Base-by-base conservation (phyloP, 2,888 invertebrate species). In the Brachynemurus nebulosus region DNA sequence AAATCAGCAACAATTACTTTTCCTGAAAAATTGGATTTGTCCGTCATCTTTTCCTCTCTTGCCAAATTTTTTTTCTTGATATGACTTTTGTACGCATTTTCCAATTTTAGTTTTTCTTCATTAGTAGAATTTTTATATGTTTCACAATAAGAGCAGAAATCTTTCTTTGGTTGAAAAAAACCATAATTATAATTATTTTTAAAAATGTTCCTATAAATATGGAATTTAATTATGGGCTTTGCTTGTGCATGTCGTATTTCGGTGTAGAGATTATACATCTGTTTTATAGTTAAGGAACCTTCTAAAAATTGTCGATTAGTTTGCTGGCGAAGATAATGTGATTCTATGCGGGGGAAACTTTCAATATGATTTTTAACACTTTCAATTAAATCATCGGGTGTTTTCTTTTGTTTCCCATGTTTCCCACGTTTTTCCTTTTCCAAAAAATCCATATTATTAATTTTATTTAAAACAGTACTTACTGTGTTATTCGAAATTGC, bases 1-100 rank as follows among this genome's bases (percentile, higher is more conserved):
- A 36, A 12, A 19, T 19, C 44, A 37, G 11, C 16, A 36, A 20
- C 21, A 25, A 16, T 36, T 36, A 42, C 42, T n/a, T n/a, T n/a
- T n/a, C n/a, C n/a, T n/a, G n/a, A n/a, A n/a, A 23, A 23, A 7
- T 6, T 23, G 9, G 23, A 23, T 23, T 7, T 7, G 9, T 7
- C 23, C 9, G 23, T 23, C 9, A 7, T 23, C 9, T 23, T 23
- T 6, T 23, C 9, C 9, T 23, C 23, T 23, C n/a, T n/a, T n/a
- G n/a, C n/a, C n/a, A n/a, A n/a, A n/a, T n/a, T n/a, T n/a, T n/a
- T n/a, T n/a, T n/a, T n/a, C n/a, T n/a, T n/a, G n/a, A n/a, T n/a
- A n/a, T 25, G 27, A 8, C 9, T 25, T 8, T 25, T 8, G n/a
- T n/a, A n/a, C n/a, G n/a, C n/a, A n/a, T n/a, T n/a, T n/a, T n/a